These are phyloP conservation scores for Tympanuchus pallidicinctus DNA, from an alignment of 2,113 vertebrate species.

Conservation along the genomic window DNA sequence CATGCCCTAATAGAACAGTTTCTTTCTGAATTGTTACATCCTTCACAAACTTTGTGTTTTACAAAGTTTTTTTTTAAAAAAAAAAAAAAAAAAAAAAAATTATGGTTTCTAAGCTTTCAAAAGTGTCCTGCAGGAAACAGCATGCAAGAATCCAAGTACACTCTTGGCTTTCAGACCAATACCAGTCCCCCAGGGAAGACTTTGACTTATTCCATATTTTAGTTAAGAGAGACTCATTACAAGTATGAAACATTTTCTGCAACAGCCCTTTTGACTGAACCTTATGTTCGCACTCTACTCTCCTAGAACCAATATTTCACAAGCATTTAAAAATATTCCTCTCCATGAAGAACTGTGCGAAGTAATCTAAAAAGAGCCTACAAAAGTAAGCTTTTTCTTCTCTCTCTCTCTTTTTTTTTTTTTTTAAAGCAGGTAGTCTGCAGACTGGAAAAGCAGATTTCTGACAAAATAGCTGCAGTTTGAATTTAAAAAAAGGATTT, in stretches of 20 bases:
- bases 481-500: neutral
- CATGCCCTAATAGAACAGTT: neutral
- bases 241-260: slow-evolving; percentile 32
- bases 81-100: no score
- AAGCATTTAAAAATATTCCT: slow-evolving; percentile 3
- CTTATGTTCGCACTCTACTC: slow-evolving; percentile 25
- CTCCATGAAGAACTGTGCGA: neutral
- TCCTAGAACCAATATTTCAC: slow-evolving; percentile 16
- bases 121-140: slow-evolving; percentile 26
- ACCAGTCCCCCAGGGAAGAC: slow-evolving; percentile 6
- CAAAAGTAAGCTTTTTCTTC: neutral
- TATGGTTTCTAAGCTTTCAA: slow-evolving; percentile 43
- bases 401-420: neutral
- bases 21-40: neutral
- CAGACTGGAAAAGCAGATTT: neutral
- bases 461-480: neutral
- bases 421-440: neutral
- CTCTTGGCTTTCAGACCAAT: neutral
- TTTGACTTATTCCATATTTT: slow-evolving; percentile 36
- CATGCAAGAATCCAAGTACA: neutral
- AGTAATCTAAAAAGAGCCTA: neutral
- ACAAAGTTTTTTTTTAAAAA: no score
- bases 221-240: slow-evolving; percentile 11
- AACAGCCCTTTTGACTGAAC: neutral
- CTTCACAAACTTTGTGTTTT: slow-evolving; percentile 5